Percentiles rank a stretch among this genome's conserved stretches.
phyloP scores from a whole-genome alignment of 92 coral and sea anemone species.

The Phenganax subtilis region DNA sequence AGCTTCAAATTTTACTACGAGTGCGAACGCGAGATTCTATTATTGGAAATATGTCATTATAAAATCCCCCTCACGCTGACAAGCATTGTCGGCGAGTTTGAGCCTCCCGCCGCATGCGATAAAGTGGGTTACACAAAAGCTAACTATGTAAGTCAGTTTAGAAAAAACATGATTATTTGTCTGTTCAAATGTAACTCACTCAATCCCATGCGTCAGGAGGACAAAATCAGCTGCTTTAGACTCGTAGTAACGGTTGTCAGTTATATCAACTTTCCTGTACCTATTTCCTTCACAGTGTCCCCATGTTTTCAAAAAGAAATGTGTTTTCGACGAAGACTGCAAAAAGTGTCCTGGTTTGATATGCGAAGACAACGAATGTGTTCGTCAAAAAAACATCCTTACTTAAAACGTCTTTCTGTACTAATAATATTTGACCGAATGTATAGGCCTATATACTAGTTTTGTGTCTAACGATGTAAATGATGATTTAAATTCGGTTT shows the following conservation, averaged over 20 bases:
- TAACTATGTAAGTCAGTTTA: too few species aligned
- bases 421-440: not conserved
- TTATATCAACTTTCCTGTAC: not conserved
- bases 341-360: slow-evolving; percentile 27
- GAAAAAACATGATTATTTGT: too few species aligned
- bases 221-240: not conserved
- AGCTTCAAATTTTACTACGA: too few species aligned
- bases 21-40: too few species aligned
- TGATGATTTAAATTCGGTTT: not conserved
- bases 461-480: not conserved
- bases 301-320: slow-evolving; percentile 45
- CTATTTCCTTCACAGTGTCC: slow-evolving; percentile 46
- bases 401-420: not conserved
- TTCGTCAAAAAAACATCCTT: slow-evolving; percentile 1
- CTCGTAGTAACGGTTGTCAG: not conserved
- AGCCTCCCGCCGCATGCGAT: too few species aligned
- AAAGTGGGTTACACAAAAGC: too few species aligned
- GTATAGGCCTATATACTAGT: not conserved
- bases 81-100: too few species aligned
- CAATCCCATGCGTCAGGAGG: too few species aligned
- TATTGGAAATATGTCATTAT: too few species aligned
- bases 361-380: slow-evolving; percentile 60
- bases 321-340: slow-evolving; percentile 49
- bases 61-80: too few species aligned
- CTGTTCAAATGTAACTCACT: too few species aligned